These are phyloP conservation scores for Ophion obscuratus DNA, from an alignment of 2,888 invertebrate genomes.

Conservation along the genomic window DNA sequence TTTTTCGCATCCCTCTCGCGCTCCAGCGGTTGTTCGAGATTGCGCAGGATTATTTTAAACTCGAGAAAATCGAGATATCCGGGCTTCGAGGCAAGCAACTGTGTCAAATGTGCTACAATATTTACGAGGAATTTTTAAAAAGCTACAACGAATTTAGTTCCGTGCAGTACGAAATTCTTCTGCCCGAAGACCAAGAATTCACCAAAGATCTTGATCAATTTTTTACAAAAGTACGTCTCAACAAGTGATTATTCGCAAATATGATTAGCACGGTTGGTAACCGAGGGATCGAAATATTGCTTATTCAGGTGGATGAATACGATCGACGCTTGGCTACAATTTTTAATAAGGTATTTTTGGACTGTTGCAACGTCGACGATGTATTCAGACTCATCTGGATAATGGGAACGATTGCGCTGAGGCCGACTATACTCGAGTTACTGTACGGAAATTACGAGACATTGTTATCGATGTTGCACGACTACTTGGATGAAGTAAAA, in stretches of 20 bases:
- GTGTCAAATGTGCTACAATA: constrained; percentile 84
- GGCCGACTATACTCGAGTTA: constrained; percentile 90
- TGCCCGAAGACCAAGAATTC: constrained; percentile 89
- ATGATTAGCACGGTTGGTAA: background rate
- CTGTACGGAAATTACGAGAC: constrained; percentile 88
- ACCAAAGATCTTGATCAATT: constrained; percentile 88
- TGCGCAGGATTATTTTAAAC: constrained; percentile 92
- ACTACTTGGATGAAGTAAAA: constrained; percentile 88
- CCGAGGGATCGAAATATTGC: background rate
- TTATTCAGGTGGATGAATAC: constrained; percentile 86
- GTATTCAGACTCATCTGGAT: constrained; percentile 89
- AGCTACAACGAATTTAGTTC: constrained; percentile 78
- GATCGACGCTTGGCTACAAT: constrained; percentile 92
- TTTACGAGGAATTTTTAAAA: constrained; percentile 80
- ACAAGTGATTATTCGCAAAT: background rate
- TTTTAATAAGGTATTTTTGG: constrained; percentile 92
- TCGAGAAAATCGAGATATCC: constrained; percentile 94
- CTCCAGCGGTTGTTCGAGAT: constrained; percentile 89
- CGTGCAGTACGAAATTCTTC: constrained; percentile 90
- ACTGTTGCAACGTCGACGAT: constrained; percentile 89
- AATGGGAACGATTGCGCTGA: constrained; percentile 89
- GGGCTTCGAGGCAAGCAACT: constrained; percentile 88
- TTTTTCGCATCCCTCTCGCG: constrained; percentile 8
- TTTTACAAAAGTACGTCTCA: constrained; percentile 84
- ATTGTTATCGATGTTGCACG: constrained; percentile 88